Conservation (phyloP, 2,888 invertebrate genomes). For the Anthoptus insignis region DNA sequence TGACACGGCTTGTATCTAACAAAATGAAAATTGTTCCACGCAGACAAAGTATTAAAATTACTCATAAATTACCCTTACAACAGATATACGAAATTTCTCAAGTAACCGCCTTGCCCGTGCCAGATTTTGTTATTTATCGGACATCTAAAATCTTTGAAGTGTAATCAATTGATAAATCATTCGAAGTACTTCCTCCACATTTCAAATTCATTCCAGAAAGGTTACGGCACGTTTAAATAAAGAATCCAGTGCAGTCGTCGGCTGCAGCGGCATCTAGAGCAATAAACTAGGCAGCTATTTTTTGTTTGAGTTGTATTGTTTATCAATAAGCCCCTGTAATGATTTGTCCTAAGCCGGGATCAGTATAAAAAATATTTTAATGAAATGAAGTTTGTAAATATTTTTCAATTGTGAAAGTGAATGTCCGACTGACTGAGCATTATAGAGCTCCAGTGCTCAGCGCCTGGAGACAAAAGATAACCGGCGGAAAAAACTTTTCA, state of each 20-base stretch:
- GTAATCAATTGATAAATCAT: background rate
- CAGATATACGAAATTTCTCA: no score
- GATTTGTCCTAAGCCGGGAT: no score
- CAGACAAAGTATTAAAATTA: no score
- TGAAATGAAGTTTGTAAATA: background rate
- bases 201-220: background rate
- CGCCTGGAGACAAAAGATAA: constrained; percentile 25
- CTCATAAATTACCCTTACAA: no score
- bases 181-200: background rate
- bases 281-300: constrained; percentile 81
- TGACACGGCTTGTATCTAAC: no score
- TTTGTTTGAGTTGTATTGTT: no score
- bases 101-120: no score
- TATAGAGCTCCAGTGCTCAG: constrained; percentile 18
- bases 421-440: constrained; percentile 19
- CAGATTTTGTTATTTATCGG: background rate
- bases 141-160: background rate
- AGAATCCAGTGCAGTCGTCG: constrained; percentile 45
- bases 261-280: constrained; percentile 52
- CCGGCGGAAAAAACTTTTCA: constrained; percentile 1
- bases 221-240: constrained; percentile 26
- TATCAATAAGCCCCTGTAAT: no score
- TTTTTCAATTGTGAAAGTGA: constrained; percentile 12
- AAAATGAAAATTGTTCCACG: no score
- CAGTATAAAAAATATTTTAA: no score